Evolutionary conservation across 2,113 vertebrate genomes (phyloP), one percentile per base, ranked within the genome.

Genomic region (Vulpes ferrilata): DNA sequence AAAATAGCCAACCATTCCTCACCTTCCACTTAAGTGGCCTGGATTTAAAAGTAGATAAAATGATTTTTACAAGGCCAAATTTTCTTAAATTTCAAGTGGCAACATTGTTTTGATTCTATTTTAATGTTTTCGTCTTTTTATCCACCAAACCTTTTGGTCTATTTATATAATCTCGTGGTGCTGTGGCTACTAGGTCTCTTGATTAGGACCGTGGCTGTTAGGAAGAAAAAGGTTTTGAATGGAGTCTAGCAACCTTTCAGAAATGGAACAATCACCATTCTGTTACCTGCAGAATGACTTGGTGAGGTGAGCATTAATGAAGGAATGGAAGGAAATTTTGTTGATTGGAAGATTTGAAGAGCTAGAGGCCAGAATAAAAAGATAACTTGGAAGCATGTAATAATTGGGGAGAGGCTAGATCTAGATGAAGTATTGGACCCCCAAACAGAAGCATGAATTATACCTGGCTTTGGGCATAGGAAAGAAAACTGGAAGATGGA

Each of bases 21-120:
- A 62, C 59, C n/a, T 96, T 90, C 17, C 7, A 83, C 9, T 65
- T 65, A 84, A 88, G 73, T 93, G 71, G 16, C 91, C 85, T 81
- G 57, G 74, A 65, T 60, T 89, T 88, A 84, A 96, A 95, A 93
- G 53, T 64, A 96, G 83, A 17, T 95, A 57, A 95, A 80, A 57
- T 65, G 25, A 35, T 78, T 86, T 43, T 38, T 48, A 51, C 17
- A 65, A 85, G 30, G 2, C 62, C 32, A 78, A 48, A 53, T 69
- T 91, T 94, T 51, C 71, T 95, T 74, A 88, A 74, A 59, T 90
- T 97, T 92, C 32, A 74, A 74, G 23, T 90, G 86, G 48, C 53
- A 74, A 55, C 38, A 69, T 74, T 84, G 10, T 64, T 19, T 19
- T 35, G 13, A 74, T 53, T 69, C 55, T 79, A 60, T 80, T 86